Evolutionary conservation across 1,140 invertebrate species (phyloP), one percentile per base, ranked within the genome.

Genomic region (Dolichoris vasculosae): DNA sequence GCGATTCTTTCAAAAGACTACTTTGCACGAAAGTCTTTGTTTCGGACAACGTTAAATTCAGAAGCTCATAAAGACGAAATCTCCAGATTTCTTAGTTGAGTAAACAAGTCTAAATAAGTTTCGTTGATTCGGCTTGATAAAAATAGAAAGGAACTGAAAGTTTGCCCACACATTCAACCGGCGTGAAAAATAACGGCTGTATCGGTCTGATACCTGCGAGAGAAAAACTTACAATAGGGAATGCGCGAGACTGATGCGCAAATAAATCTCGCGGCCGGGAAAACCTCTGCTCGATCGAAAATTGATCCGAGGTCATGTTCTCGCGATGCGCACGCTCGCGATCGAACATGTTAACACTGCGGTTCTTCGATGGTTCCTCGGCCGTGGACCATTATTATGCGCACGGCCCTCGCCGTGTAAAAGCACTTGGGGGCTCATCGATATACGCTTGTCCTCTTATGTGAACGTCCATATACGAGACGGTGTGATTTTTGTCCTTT

Each of bases 241-340:
- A 46, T 13, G 43, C 43, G 43, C 43, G 43, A 46, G 43, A 46
- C 43, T 13, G 13, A 13, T 13, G 43, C 43, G 13, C 13, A 46
- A 46, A 46, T 46, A 46, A 46, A 46, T 7, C 43, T 7, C 43
- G 63, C n/a, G 3, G 15, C 17, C 67, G 20, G 67, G 35, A 67
- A 67, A 67, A 13, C 30, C 11, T 6, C 32, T 4, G n/a, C 2
- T 35, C n/a, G 32, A 20, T 71, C 67, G 79, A 87, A 89, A 85
- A 88, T 76, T 32, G 76, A 79, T 79, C 40, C 64, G 48, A 84
- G 64, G 73, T 79, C 71, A 84, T 73, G 83, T 84, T 78, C 76
- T 71, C 77, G 76, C 35, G 76, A 79, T 43, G 76, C 30, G 82
- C 43, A 38, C 43, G n/a, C 77, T 43, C 63, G 79, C 40, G 15